Conservation (phyloP, 2,888 invertebrate species). For the Drosophila nigritarsus region DNA sequence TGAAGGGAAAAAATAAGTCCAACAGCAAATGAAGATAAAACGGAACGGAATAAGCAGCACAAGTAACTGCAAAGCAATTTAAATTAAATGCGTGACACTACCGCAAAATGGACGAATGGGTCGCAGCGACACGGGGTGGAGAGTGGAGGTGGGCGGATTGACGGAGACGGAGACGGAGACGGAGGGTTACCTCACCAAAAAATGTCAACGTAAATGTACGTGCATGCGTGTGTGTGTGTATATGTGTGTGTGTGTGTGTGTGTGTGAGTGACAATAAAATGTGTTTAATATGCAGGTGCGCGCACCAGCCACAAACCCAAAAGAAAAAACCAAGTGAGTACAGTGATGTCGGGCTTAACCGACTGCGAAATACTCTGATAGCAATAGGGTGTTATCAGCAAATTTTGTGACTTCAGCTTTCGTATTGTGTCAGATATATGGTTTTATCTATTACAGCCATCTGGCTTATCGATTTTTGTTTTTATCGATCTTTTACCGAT, state of each 20-base stretch:
- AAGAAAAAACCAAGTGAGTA: constrained; percentile 4
- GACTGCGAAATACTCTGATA: not conserved
- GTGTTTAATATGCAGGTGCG: constrained; percentile 73
- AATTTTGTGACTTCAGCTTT: not conserved
- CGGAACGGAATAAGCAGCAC: constrained; percentile 21
- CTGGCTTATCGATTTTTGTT: not conserved
- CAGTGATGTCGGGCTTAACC: not conserved
- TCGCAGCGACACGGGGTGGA: constrained; percentile 1
- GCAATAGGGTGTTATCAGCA: not conserved
- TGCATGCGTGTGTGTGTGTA: constrained; percentile 20
- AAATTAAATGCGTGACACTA: constrained; percentile 67
- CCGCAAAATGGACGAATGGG: constrained; percentile 51
- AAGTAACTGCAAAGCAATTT: constrained; percentile 62
- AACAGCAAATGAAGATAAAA: constrained; percentile 12
- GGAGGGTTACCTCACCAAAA: constrained; percentile 32
- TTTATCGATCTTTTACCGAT: not conserved
- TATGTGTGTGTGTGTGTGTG: constrained; percentile 24
- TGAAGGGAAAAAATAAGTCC: not conserved
- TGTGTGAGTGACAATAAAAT: constrained; percentile 66
- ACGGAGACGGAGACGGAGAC: not conserved
- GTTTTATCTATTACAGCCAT: not conserved
- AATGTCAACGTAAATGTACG: constrained; percentile 47
- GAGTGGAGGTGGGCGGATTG: constrained; percentile 5
- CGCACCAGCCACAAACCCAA: constrained; percentile 33
- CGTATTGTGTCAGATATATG: not conserved